phyloP scores from a whole-genome alignment of 1,140 invertebrate genomes.

The Drosophila arizonae region DNA sequence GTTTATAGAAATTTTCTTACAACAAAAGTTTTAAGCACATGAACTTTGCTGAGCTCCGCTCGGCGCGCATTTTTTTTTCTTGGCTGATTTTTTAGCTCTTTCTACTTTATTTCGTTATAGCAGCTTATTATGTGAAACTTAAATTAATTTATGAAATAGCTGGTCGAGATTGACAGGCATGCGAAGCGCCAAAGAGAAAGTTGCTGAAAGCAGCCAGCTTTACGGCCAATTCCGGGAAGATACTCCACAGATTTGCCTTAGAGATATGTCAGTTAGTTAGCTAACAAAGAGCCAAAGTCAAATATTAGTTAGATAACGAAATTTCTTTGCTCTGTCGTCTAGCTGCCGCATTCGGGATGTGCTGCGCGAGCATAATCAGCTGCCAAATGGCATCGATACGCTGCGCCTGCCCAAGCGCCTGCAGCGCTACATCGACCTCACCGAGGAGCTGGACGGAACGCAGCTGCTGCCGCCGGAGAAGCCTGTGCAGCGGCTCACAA shows the following conservation, averaged over 20 bases:
- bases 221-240: background rate
- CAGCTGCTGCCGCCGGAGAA: slow-evolving; percentile 16
- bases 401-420: slow-evolving; percentile 87
- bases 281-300: background rate
- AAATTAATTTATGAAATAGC: slow-evolving; percentile 76
- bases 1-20: slow-evolving; percentile 56
- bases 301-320: slow-evolving; percentile 2
- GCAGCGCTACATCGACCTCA: slow-evolving; percentile 88
- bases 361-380: slow-evolving; percentile 87
- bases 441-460: slow-evolving; percentile 85
- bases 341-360: slow-evolving; percentile 87
- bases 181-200: slow-evolving; percentile 10
- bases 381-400: slow-evolving; percentile 88
- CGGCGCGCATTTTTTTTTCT: background rate
- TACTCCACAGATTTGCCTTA: background rate
- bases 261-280: background rate
- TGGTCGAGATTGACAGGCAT: slow-evolving; percentile 57
- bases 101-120: slow-evolving; percentile 29
- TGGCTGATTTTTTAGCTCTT: background rate
- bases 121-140: slow-evolving; percentile 71
- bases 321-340: slow-evolving; percentile 6
- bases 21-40: slow-evolving; percentile 75
- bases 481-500: slow-evolving; percentile 24
- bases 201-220: background rate
- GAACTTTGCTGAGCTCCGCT: slow-evolving; percentile 56